These are phyloP conservation scores for Octodonta nipae DNA, from an alignment of 2,888 invertebrate genomes.

Conservation along the genomic window DNA sequence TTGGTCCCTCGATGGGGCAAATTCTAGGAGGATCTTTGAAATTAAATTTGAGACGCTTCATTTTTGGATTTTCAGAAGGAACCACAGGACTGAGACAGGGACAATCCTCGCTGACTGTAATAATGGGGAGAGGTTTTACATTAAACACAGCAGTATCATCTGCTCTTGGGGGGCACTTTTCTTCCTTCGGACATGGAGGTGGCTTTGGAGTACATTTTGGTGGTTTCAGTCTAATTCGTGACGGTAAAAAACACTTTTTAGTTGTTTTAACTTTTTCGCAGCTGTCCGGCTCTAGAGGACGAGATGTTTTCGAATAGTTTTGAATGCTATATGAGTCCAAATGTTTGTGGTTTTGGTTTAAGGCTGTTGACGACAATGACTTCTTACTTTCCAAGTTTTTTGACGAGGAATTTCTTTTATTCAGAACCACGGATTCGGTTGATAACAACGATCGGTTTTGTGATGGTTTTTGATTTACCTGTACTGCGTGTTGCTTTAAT, in stretches of 20 bases:
- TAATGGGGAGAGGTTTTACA: conserved; percentile 14
- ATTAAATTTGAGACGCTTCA: conserved; percentile 13
- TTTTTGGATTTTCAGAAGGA: conserved; percentile 11
- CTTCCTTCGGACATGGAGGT: conserved; percentile 5
- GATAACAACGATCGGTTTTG: too few relatives aligned
- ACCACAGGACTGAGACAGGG: conserved; percentile 14
- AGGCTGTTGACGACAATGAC: neutral
- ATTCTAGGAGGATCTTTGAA: conserved; percentile 16
- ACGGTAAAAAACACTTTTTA: conserved; percentile 9
- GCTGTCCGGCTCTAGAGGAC: conserved; percentile 5
- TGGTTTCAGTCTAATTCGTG: conserved; percentile 7
- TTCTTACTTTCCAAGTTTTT: too few relatives aligned
- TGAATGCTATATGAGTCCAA: neutral
- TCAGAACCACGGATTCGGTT: too few relatives aligned
- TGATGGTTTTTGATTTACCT: too few relatives aligned
- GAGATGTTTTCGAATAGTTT: conserved; percentile 2
- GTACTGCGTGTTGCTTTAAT: too few relatives aligned
- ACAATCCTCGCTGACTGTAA: conserved; percentile 11
- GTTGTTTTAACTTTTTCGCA: neutral
- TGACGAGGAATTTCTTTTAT: too few relatives aligned
- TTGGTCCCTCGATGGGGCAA: conserved; percentile 8
- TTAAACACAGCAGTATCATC: conserved; percentile 9
- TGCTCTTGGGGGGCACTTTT: conserved; percentile 6
- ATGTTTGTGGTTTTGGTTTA: conserved; percentile 1
- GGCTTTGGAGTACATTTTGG: conserved; percentile 5